phyloP scores from a whole-genome alignment of 2,797 vertebrate species.

The Otolemur crassicaudatus region DNA sequence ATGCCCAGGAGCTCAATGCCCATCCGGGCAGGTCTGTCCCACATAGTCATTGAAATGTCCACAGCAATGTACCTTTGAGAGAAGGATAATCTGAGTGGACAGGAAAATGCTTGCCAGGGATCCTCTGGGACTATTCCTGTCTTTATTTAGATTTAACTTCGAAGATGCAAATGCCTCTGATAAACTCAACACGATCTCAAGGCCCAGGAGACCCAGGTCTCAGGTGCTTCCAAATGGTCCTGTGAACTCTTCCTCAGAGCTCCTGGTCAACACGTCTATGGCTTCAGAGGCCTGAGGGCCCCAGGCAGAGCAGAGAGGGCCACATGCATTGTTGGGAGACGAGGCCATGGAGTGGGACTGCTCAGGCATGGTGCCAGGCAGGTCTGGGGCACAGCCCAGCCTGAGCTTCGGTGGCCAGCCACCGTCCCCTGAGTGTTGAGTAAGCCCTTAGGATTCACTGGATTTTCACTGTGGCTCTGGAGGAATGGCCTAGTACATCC shows the following conservation, averaged over 20 bases:
- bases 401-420: background rate
- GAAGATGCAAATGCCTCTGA: constrained; percentile 78
- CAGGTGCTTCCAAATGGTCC: constrained; percentile 82
- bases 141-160: constrained; percentile 80
- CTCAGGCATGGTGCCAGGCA: background rate
- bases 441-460: background rate
- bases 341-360: background rate
- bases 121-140: constrained; percentile 60
- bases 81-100: constrained; percentile 25
- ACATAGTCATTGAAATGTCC: background rate
- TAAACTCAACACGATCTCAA: constrained; percentile 79
- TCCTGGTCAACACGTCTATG: background rate
- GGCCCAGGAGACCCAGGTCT: constrained; percentile 67
- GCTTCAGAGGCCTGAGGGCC: background rate
- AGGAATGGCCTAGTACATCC: background rate
- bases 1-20: background rate
- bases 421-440: background rate
- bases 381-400: background rate
- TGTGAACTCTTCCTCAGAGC: background rate
- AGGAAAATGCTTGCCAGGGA: background rate
- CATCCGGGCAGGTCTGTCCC: background rate
- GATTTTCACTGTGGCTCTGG: background rate
- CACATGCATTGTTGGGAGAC: accelerated
- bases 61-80: background rate
- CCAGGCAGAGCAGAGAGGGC: background rate